Evolutionary conservation across 2,113 vertebrate genomes (phyloP), one percentile per base, ranked within the genome.

Genomic region (Hemiscyllium ocellatum): DNA sequence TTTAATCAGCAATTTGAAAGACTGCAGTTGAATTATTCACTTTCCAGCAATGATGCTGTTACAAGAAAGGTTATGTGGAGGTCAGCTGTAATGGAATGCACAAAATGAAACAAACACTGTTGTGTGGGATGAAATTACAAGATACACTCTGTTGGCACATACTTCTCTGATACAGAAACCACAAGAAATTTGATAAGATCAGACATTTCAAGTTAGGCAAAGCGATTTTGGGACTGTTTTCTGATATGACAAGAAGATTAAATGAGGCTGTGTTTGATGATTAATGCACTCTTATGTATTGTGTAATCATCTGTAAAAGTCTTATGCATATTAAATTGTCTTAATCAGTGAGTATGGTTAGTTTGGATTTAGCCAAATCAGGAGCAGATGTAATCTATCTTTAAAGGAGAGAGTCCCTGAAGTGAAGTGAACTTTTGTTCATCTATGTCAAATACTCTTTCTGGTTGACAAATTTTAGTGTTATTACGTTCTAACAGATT

Each of bases 161-260:
- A 83, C 42, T 83, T 83, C 80, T 20, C 80, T 83, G 19, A 47
- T 83, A 42, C 80, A 83, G 4, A 83, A 83, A 83, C 80, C 80
- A 20, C 80, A 83, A 83, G 42, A 83, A 83, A 83, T 83, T 83
- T 83, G 78, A 83, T 83, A 83, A 83, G 78, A 83, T 83, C 78
- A 47, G 37, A 83, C 20, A 80, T 83, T 83, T 83, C 80, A 42
- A 19, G 78, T 83, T 83, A 83, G 80, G 80, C n/a, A 83, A 83
- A 83, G 37, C 37, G 80, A 19, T 83, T 1, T 42, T 83, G 80
- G 80, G 17, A 22, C 17, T 83, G 19, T 17, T 47, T 83, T 6
- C 80, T 83, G 37, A 19, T 83, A 42, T 42, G 37, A 83, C 80
- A 83, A 47, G 19, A 83, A 83, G 80, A 83, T 83, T 42, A 83